Evolutionary conservation across 2,888 invertebrate species (phyloP).

Genomic region (Ophion obscuratus): DNA sequence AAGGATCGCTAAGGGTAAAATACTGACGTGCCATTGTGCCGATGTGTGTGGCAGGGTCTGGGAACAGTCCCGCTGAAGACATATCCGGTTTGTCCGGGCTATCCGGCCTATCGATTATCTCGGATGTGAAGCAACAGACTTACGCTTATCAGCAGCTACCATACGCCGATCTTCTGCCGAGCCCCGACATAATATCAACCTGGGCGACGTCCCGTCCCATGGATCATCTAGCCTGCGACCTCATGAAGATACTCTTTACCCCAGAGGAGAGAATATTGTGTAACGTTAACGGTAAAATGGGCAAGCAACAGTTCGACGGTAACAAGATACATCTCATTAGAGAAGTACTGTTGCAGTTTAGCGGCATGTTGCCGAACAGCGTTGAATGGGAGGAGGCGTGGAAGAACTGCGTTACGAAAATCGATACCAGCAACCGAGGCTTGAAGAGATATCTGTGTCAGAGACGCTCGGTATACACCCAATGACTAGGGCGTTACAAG

Average conservation of each 20-base stretch:
- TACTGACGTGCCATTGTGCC: conserved; percentile 68
- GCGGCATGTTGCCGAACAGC: conserved; percentile 81
- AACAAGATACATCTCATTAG: conserved; percentile 84
- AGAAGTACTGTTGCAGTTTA: conserved; percentile 83
- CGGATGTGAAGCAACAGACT: conserved; percentile 79
- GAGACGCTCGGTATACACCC: conserved; percentile 80
- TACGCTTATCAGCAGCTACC: conserved; percentile 84
- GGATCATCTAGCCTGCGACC: conserved; percentile 84
- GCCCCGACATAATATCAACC: conserved; percentile 82
- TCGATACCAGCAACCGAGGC: conserved; percentile 84
- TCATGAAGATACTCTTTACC: conserved; percentile 84
- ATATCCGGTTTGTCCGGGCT: conserved; percentile 80
- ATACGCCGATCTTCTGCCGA: conserved; percentile 83
- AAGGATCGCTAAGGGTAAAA: conserved; percentile 29
- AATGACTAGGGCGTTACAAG: conserved; percentile 82
- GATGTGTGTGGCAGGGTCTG: conserved; percentile 78
- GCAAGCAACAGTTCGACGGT: conserved; percentile 84
- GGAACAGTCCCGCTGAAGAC: conserved; percentile 80
- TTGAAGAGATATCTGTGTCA: conserved; percentile 84
- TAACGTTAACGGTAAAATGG: conserved; percentile 85
- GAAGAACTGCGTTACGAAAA: conserved; percentile 84
- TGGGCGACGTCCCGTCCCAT: conserved; percentile 84
- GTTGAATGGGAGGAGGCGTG: conserved; percentile 84
- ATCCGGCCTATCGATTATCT: conserved; percentile 78
- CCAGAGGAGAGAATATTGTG: conserved; percentile 84